Evolutionary conservation across 2,888 invertebrate genomes (phyloP).

Genomic region (Cephus pygmeus): DNA sequence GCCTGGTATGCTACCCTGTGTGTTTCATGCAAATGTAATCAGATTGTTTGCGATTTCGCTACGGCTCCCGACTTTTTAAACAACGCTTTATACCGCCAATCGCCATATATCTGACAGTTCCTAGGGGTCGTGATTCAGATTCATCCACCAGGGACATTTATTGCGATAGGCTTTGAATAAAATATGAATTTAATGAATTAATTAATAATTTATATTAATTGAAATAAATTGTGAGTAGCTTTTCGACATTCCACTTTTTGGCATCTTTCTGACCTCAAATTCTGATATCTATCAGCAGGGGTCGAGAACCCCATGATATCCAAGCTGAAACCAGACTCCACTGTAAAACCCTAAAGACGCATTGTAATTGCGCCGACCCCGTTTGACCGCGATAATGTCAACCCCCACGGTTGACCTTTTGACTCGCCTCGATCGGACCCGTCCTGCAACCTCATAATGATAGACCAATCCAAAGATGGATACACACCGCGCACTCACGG

Average conservation of each 20-base stretch:
- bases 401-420: slow-evolving; percentile 35
- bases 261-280: neutral
- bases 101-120: neutral
- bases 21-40: slow-evolving; percentile 56
- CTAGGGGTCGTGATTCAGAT: neutral
- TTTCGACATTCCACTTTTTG: neutral
- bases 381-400: slow-evolving; percentile 59
- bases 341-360: slow-evolving; percentile 44
- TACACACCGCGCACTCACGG: neutral
- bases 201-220: neutral
- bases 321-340: slow-evolving; percentile 20
- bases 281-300: slow-evolving; percentile 3
- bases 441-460: slow-evolving; percentile 31
- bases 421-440: slow-evolving; percentile 20
- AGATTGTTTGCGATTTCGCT: slow-evolving; percentile 48
- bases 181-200: neutral
- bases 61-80: slow-evolving; percentile 6
- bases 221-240: neutral
- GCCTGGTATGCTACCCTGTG: slow-evolving; percentile 33
- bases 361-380: slow-evolving; percentile 57
- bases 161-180: neutral
- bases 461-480: neutral
- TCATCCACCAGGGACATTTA: neutral
- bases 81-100: neutral
- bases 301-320: slow-evolving; percentile 31